These are phyloP conservation scores for Drosophila nigricruria DNA, from an alignment of 2,888 invertebrate genomes.

Conservation along the genomic window DNA sequence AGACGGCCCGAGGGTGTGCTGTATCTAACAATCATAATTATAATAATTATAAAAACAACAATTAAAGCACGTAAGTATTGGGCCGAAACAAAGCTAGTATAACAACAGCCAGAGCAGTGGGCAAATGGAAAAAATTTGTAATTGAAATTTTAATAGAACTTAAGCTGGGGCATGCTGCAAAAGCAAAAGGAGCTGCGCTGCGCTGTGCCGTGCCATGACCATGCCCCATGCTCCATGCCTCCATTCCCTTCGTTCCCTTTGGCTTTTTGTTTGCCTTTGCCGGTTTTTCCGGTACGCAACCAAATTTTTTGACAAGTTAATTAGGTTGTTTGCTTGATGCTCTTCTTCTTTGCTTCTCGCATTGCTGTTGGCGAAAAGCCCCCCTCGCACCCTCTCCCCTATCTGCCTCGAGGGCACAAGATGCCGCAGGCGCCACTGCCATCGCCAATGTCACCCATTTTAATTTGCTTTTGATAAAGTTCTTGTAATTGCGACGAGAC, in stretches of 20 bases:
- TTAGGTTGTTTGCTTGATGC: constrained; percentile 64
- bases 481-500: constrained; percentile 60
- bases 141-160: constrained; percentile 52
- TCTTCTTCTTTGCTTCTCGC: constrained; percentile 10
- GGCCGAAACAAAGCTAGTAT: constrained; percentile 14
- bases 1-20: constrained; percentile 30
- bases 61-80: constrained; percentile 66
- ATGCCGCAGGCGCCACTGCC: constrained; percentile 5
- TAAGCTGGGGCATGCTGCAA: constrained; percentile 32
- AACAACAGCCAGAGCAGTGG: constrained; percentile 18
- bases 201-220: neutral
- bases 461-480: constrained; percentile 72
- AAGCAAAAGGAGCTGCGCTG: constrained; percentile 28
- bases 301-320: constrained; percentile 73
- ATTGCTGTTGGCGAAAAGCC: constrained; percentile 16
- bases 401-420: neutral
- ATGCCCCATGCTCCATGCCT: neutral
- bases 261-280: constrained; percentile 30
- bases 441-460: constrained; percentile 47
- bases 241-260: neutral
- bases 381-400: neutral
- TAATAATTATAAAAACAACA: constrained; percentile 72
- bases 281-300: constrained; percentile 46
- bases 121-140: constrained; percentile 41
- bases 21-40: constrained; percentile 61